These are phyloP conservation scores for Xylocampa areola DNA, from an alignment of 2,888 invertebrate species.

Conservation along the genomic window DNA sequence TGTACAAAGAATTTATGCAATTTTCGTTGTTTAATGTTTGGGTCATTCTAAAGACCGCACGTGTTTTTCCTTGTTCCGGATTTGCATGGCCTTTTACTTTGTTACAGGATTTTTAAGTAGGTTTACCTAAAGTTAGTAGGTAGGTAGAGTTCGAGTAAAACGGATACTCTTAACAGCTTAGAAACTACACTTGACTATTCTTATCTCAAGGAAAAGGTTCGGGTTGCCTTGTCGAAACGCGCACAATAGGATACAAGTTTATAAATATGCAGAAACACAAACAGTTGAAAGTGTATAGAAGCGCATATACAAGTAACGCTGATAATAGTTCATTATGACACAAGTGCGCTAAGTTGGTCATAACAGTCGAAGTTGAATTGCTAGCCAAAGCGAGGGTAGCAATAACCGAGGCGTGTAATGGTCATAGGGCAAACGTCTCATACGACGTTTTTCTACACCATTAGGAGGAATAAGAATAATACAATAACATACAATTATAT, in stretches of 20 bases:
- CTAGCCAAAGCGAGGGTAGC: no score
- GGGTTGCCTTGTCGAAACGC: neutral
- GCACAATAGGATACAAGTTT: slow-evolving; percentile 10
- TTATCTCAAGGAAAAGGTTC: slow-evolving; percentile 21
- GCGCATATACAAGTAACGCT: no score
- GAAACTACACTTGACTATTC: slow-evolving; percentile 25
- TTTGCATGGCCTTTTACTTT: slow-evolving; percentile 2
- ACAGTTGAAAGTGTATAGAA: neutral
- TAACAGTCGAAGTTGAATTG: no score
- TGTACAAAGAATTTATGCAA: slow-evolving; percentile 17
- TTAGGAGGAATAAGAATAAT: no score
- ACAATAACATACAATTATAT: no score
- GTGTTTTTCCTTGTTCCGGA: slow-evolving; percentile 14
- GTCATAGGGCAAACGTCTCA: no score
- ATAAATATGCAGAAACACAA: slow-evolving; percentile 21
- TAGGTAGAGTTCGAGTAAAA: slow-evolving; percentile 25
- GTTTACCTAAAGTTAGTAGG: slow-evolving; percentile 2
- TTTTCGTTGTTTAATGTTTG: slow-evolving; percentile 22
- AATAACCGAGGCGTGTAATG: no score
- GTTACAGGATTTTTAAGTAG: slow-evolving; percentile 10
- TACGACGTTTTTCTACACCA: no score
- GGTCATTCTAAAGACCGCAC: neutral
- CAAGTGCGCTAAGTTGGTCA: no score
- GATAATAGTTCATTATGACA: no score
- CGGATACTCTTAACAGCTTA: slow-evolving; percentile 28